Evolutionary conservation across 2,797 vertebrate genomes (phyloP), one percentile per base, ranked within the genome.

Genomic region (Hippocampus kuda): DNA sequence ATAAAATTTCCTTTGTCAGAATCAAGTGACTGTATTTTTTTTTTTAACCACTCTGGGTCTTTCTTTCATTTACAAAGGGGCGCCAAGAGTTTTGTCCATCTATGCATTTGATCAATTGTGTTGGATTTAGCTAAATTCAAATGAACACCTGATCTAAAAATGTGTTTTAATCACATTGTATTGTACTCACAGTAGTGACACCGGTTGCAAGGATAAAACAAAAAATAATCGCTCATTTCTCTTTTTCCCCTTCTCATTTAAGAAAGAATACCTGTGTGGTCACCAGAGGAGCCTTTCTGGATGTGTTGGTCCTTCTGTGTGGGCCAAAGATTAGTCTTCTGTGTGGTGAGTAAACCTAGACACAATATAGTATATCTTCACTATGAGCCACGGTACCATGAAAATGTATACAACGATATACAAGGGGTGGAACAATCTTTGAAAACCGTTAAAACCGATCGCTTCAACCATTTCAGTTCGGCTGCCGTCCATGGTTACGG

Each of bases 211-310:
- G 16, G 5, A 26, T 27, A 6, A 26, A 57, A 57, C 5, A 5
- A 26, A 57, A 26, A 27, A 12, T 34, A 65, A 16, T 12, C 13
- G 5, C 34, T 34, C 41, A 48, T 48, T 27, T 30, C 1, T 34
- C 11, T 66, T 51, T 66, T 20, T 53, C 15, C 26, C 27, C 16
- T 8, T 53, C 18, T 81, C 13, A 75, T 72, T 80, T 78, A 79
- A 96, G 95, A 77, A 79, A 86, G 71, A 98, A 98, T 81, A 82
- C 85, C 46, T 98, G 95, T 83, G 83, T 94, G 77, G 93, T 98
- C 79, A 98, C 95, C 73, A 93, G 94, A 90, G 94, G 93, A 69
- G 91, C 92, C 12, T 94, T 85, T 79, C 80, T 98, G 71, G 95
- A 97, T 74, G 82, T 97, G 73, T 74, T 98, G 79, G 75, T 86